Conservation (phyloP, 2,888 invertebrate species). For the Acleris sparsana region DNA sequence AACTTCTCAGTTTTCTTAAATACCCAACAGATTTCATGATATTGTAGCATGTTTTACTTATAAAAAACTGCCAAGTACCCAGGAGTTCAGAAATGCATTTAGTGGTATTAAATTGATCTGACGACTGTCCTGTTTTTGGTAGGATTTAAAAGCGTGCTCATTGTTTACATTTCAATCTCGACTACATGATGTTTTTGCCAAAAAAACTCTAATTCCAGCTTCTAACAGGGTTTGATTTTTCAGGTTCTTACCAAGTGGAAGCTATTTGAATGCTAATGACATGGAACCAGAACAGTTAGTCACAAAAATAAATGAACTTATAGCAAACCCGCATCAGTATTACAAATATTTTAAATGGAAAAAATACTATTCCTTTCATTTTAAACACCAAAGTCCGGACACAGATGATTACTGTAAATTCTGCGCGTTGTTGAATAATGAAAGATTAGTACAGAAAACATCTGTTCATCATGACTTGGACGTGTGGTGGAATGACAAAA, state of each 20-base stretch:
- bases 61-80: too few species aligned
- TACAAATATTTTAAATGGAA: slow-evolving; percentile 62
- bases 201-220: not conserved
- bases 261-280: slow-evolving; percentile 59
- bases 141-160: too few species aligned
- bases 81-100: too few species aligned
- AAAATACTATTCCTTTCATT: slow-evolving; percentile 57
- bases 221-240: slow-evolving; percentile 45
- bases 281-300: slow-evolving; percentile 55
- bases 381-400: slow-evolving; percentile 51
- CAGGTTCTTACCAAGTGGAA: slow-evolving; percentile 58
- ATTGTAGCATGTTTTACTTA: too few species aligned
- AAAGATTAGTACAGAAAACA: slow-evolving; percentile 42
- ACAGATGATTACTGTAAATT: slow-evolving; percentile 65
- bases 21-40: too few species aligned
- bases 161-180: too few species aligned
- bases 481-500: slow-evolving; percentile 35
- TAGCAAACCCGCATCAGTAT: slow-evolving; percentile 51
- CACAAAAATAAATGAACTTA: slow-evolving; percentile 51
- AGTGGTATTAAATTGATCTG: too few species aligned
- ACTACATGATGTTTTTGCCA: too few species aligned
- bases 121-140: too few species aligned
- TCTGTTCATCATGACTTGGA: slow-evolving; percentile 50
- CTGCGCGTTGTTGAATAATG: slow-evolving; percentile 57
- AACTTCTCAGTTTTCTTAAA: too few species aligned